Base-by-base conservation (phyloP, 2,113 vertebrate genomes). In the Catagonus wagneri region DNA sequence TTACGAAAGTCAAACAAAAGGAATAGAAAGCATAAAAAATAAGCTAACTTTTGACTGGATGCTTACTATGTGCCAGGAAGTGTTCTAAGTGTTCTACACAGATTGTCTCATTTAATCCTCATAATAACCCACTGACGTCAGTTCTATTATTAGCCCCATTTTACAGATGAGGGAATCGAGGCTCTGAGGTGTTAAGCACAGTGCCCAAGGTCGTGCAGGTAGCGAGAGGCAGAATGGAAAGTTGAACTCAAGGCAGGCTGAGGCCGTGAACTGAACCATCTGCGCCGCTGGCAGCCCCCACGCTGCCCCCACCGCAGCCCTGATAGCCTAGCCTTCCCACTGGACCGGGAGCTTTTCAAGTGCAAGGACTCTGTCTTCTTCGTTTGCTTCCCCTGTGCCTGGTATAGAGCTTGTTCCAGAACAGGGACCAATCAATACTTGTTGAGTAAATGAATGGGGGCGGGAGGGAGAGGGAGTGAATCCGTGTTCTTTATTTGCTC, bases 1-100 rank as follows among this genome's bases (percentile, higher is more conserved):
- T 97, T 95, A 86, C 0, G 9, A 96, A 94, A 97, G 96, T 90
- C 79, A 98, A 96, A 97, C 91, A 96, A 90, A 97, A 89, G 83
- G 34, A 81, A 88, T 68, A 92, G 76, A 84, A 95, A 86, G 34
- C 44, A 90, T 52, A 83, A 83, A 83, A 96, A 44, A n/a, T n/a
- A n/a, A 94, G 12, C 39, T 54, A 71, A n/a, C 36, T 94, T 96
- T 90, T 96, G 65, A 60, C 76, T 85, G 69, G 86, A 78, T 52
- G 14, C 44, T 96, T 87, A 68, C 17, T 94, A n/a, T 74, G 72
- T 79, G 68, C 85, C 89, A 93, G 80, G 83, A 90, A 94, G 19
- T 81, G 20, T 89, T 93, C 54, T 89, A 84, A 93, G 83, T 94
- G 50, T 90, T 84, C 88, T 94, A 76, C 23, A 39, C 52, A 89